These are phyloP conservation scores for Helicolenus hilgendorfi DNA, from an alignment of 2,797 vertebrate species.

Conservation along the genomic window DNA sequence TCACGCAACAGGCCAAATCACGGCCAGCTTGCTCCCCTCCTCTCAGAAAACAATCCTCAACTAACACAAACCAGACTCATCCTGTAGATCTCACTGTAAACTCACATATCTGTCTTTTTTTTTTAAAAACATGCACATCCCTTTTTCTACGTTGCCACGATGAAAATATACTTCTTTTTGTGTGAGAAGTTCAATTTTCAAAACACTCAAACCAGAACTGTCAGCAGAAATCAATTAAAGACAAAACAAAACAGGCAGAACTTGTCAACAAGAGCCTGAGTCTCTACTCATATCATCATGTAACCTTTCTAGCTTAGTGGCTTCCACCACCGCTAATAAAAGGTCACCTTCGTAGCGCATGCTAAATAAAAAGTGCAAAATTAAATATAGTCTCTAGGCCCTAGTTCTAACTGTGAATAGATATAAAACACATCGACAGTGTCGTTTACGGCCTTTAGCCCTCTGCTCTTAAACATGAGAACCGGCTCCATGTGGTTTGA, in stretches of 20 bases:
- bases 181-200: background rate
- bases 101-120: background rate
- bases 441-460: background rate
- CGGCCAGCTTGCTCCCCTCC: background rate
- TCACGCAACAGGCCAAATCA: slow-evolving; percentile 14
- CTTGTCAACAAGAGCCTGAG: slow-evolving; percentile 10
- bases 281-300: slow-evolving; percentile 25
- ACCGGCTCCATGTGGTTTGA: background rate
- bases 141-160: background rate
- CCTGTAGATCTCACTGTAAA: background rate
- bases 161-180: background rate
- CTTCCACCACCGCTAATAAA: slow-evolving; percentile 42
- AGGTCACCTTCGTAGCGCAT: slow-evolving; percentile 71
- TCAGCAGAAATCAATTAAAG: background rate
- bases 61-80: background rate
- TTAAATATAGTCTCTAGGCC: slow-evolving; percentile 60
- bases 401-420: background rate
- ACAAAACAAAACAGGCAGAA: background rate
- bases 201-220: background rate
- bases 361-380: slow-evolving; percentile 55
- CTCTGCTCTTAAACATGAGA: slow-evolving; percentile 14
- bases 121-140: background rate
- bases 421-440: background rate
- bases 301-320: slow-evolving; percentile 41
- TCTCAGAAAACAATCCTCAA: background rate